Evolutionary conservation across 2,888 invertebrate species (phyloP).

Genomic region (Ophioninae sp.): DNA sequence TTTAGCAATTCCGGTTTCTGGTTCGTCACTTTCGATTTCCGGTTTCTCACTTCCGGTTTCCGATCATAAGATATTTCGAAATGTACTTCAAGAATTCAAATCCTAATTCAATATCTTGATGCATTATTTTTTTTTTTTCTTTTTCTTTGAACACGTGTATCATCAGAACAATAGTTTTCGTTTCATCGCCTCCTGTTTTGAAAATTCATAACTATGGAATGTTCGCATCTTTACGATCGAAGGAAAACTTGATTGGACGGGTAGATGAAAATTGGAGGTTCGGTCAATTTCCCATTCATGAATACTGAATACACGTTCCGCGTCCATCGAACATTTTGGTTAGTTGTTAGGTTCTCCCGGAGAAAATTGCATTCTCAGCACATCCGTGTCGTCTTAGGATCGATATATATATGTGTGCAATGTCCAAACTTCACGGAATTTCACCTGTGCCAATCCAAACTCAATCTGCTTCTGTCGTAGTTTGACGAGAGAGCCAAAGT

Average conservation of each 20-base stretch:
- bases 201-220: no score
- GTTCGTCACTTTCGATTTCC: no score
- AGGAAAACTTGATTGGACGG: not conserved
- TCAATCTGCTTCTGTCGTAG: conserved; percentile 33
- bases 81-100: no score
- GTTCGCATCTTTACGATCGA: no score
- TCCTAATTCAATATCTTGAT: no score
- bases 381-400: not conserved
- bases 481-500: conserved; percentile 28
- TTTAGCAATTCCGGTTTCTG: no score
- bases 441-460: conserved; percentile 27
- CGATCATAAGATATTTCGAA: no score
- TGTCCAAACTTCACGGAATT: conserved; percentile 11
- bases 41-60: no score
- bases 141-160: no score
- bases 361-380: not conserved
- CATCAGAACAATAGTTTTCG: no score
- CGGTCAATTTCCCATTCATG: not conserved
- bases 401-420: not conserved
- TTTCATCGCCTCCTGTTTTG: no score
- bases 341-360: not conserved
- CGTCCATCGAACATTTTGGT: not conserved
- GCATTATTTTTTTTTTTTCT: no score
- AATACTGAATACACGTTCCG: not conserved
- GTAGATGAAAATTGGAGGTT: not conserved